Conservation (phyloP, 2,888 invertebrate genomes). For the Ichneumon xanthorius region DNA sequence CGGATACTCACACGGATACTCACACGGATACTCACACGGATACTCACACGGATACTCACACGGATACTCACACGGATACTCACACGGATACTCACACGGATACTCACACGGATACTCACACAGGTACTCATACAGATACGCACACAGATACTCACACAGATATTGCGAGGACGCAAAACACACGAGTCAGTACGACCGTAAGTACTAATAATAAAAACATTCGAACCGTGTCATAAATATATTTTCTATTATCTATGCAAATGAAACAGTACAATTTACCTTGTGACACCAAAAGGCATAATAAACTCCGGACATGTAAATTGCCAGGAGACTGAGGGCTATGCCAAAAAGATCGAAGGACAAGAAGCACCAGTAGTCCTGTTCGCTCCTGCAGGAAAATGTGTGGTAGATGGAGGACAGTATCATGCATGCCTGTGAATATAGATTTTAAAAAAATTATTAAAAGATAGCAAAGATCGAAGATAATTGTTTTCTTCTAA, state of each 20-base stretch:
- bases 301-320: slow-evolving; percentile 98
- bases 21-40: no score
- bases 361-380: slow-evolving; percentile 93
- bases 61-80: no score
- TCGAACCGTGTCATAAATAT: background rate
- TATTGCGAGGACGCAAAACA: no score
- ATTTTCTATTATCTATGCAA: background rate
- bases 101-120: no score
- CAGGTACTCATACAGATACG: no score
- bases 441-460: background rate
- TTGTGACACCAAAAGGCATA: slow-evolving; percentile 98
- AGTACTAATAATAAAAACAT: background rate
- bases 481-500: background rate
- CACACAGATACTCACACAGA: no score
- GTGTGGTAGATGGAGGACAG: slow-evolving; percentile 97
- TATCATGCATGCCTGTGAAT: slow-evolving; percentile 95
- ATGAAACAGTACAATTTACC: slow-evolving; percentile 86
- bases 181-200: no score
- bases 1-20: no score
- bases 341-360: slow-evolving; percentile 97
- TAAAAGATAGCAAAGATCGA: background rate
- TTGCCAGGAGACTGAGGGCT: slow-evolving; percentile 95
- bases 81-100: no score
- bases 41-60: no score
- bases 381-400: slow-evolving; percentile 96